Evolutionary conservation across 1,140 invertebrate species (phyloP).

Genomic region (Rhopalosiphum maidis): DNA sequence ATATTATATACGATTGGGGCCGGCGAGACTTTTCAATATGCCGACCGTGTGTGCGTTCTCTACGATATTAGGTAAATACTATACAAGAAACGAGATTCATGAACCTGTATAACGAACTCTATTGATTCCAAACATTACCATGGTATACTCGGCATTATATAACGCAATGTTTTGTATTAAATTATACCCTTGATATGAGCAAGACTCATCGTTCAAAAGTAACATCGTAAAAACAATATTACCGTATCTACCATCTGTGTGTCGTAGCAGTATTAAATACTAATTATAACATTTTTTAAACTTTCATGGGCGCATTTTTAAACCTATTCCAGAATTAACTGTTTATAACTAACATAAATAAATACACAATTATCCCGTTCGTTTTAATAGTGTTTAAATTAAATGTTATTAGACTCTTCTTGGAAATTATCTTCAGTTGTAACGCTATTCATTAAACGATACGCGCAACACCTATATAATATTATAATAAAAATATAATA

Average conservation of each 20-base stretch:
- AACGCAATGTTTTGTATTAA: not conserved
- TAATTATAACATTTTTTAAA: not conserved
- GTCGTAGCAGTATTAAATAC: too few relatives aligned
- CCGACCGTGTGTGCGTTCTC: not conserved
- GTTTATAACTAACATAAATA: not conserved
- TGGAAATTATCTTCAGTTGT: not conserved
- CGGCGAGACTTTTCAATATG: not conserved
- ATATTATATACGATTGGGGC: not conserved
- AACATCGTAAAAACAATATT: not conserved
- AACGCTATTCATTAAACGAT: not conserved
- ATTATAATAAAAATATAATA: not conserved
- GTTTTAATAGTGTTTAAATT: not conserved
- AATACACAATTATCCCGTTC: not conserved
- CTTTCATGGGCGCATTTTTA: not conserved
- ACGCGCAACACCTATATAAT: not conserved
- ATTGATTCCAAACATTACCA: constrained; percentile 14
- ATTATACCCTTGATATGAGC: not conserved
- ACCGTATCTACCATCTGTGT: too few relatives aligned
- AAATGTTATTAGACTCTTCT: not conserved
- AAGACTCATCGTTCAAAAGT: not conserved
- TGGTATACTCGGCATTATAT: not conserved
- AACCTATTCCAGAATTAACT: not conserved
- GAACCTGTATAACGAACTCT: not conserved
- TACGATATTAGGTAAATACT: not conserved
- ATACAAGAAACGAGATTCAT: not conserved